Evolutionary conservation across 2,888 invertebrate genomes (phyloP), one percentile per base, ranked within the genome.

Genomic region (Apodemia hepburni): DNA sequence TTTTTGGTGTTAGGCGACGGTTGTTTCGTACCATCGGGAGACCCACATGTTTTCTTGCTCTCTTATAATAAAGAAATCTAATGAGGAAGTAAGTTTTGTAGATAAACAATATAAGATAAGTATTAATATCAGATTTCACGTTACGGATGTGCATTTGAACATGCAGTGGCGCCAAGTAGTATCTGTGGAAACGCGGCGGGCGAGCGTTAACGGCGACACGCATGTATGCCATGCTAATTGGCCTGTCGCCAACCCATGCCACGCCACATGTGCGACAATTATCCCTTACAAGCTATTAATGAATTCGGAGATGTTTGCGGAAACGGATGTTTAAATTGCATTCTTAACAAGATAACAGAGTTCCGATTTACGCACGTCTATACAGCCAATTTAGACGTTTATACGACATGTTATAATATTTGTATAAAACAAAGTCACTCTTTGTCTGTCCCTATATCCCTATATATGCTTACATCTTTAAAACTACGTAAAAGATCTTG

Each of bases 251-350:
- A 84, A 74, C 75, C 77, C 88, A 90, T 91, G 90, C 90, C 89
- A 84, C 74, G 75, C 77, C 88, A 90, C 90, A 90, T 89, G 89
- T 91, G 89, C 81, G 70, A 86, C 89, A 89, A 91, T 89, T 89
- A 90, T 87, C 82, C 87, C 85, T 80, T 85, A 87, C 85, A 80
- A 83, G 80, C 87, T 89, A 90, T 90, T 89, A 89, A 83, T 78
- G 74, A 76, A 75, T 74, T 72, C 38, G 75, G 76, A 77, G 80
- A 80, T 87, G 83, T 80, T 82, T 87, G 82, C 89, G 90, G 90
- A 91, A 91, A 87, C 90, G 91, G 90, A 91, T 90, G 89, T 90
- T 88, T 86, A 84, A 90, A 89, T 88, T 84, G 87, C 87, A 84
- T 85, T 84, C 85, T 74, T 76, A 70, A 76, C 73, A 71, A 85